These are phyloP conservation scores for Cyclophora punctaria DNA, from an alignment of 2,888 invertebrate species.

Conservation along the genomic window DNA sequence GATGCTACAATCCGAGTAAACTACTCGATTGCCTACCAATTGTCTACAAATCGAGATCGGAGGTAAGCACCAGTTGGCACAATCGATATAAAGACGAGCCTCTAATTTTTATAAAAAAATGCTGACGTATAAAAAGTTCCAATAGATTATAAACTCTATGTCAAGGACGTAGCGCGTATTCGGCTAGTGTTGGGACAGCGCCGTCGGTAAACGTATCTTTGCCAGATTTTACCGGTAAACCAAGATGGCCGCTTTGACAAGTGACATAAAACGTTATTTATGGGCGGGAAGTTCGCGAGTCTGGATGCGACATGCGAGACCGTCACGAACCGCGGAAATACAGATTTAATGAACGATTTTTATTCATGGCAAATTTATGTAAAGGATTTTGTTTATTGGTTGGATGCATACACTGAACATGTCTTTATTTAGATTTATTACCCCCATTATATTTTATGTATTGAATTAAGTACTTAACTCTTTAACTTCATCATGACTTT, in stretches of 20 bases:
- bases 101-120: constrained; percentile 51
- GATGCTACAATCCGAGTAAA: constrained; percentile 41
- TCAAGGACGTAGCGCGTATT: constrained; percentile 37
- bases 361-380: constrained; percentile 64
- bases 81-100: constrained; percentile 63
- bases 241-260: constrained; percentile 67
- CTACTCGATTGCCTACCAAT: constrained; percentile 54
- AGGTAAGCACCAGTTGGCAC: constrained; percentile 71
- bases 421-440: constrained; percentile 2
- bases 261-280: constrained; percentile 71
- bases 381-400: constrained; percentile 30
- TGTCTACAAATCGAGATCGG: constrained; percentile 60
- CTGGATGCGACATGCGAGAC: constrained; percentile 64
- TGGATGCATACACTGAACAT: constrained; percentile 10
- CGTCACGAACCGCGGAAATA: constrained; percentile 65
- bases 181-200: constrained; percentile 25
- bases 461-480: no score
- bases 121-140: constrained; percentile 21
- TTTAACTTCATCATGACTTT: no score
- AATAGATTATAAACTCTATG: constrained; percentile 41
- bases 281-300: constrained; percentile 64
- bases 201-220: constrained; percentile 32
- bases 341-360: constrained; percentile 54
- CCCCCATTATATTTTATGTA: no score
- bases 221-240: constrained; percentile 43